A percentile compares a stretch with the other conserved stretches of the same genome.
Evolutionary conservation across 2,888 invertebrate species (phyloP).

Genomic region (Hemistola chrysoprasaria): DNA sequence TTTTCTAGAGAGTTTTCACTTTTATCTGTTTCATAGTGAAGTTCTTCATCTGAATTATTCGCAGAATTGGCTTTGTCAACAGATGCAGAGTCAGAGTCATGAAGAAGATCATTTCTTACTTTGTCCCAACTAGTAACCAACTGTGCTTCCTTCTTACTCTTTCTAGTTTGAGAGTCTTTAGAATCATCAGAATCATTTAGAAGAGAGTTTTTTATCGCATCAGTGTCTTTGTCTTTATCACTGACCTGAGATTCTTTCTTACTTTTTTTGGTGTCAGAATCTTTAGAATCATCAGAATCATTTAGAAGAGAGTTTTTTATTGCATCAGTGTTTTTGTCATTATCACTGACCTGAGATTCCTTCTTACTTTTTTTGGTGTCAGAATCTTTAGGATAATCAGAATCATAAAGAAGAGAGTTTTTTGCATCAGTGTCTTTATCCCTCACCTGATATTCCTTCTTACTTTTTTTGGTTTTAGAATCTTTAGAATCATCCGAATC

Average conservation of each 20-base stretch:
- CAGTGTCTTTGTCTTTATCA: conserved; percentile 9
- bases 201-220: conserved; percentile 33
- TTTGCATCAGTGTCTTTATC: neutral
- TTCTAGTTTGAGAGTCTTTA: conserved; percentile 30
- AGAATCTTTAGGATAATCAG: conserved; percentile 24
- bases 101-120: neutral
- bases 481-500: conserved; percentile 31
- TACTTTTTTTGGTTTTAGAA: conserved; percentile 26
- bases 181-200: conserved; percentile 35
- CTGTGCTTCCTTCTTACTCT: neutral
- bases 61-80: neutral
- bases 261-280: conserved; percentile 29
- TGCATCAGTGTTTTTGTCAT: conserved; percentile 3
- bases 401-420: conserved; percentile 40
- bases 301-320: conserved; percentile 30
- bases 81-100: neutral
- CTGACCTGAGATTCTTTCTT: neutral
- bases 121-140: conserved; percentile 5
- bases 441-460: neutral
- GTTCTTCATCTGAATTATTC: neutral
- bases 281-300: conserved; percentile 30
- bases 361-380: conserved; percentile 22
- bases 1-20: neutral
- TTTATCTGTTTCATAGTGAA: conserved; percentile 1
- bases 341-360: neutral